Base-by-base conservation (phyloP, 2,113 vertebrate genomes). In the Gymnogyps californianus region DNA sequence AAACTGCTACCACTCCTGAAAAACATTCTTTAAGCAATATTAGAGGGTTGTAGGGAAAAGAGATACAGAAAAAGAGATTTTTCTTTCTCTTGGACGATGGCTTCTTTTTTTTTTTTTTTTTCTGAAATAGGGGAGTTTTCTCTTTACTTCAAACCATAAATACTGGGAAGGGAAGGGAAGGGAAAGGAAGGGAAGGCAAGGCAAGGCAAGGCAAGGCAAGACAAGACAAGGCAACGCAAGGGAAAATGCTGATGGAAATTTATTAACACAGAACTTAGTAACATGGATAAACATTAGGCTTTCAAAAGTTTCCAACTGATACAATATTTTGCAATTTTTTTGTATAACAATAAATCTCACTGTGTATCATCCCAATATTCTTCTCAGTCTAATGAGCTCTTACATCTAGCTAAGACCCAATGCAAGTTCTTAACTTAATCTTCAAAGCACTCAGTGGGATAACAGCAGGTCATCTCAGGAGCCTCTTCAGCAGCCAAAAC, bases 71-170 rank as follows among this genome's bases (percentile, higher is more conserved):
- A 82, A 75, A 10, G 10, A 65, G 1, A 21, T n/a, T 22, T 16
- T 65, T 40, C 2, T 34, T 90, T 87, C 9, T 75, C 14, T 75
- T n/a, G 12, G 6, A 26, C 0, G 25, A 16, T n/a, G 5, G 6
- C 1, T 22, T 8, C 0, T 14, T 7, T 52, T 6, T 49, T 25
- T 29, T 16, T 10, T 34, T 29, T 17, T 26, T 12, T 13, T 12
- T 8, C 11, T 40, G 2, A 54, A 59, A 19, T 11, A 22, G 1
- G 4, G 52, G 1, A n/a, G 32, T 86, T 89, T 75, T 83, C 15
- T 81, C 3, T 77, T 71, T 70, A 21, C 13, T 46, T 69, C 4
- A 28, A 76, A 54, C 4, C 19, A 29, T 8, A 47, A 52, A 26
- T 20, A 31, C 5, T 10, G 40, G 42, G 55, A 36, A n/a, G 18